Conservation (phyloP, 1,140 invertebrate species). For the Diploscapter pachys region DNA sequence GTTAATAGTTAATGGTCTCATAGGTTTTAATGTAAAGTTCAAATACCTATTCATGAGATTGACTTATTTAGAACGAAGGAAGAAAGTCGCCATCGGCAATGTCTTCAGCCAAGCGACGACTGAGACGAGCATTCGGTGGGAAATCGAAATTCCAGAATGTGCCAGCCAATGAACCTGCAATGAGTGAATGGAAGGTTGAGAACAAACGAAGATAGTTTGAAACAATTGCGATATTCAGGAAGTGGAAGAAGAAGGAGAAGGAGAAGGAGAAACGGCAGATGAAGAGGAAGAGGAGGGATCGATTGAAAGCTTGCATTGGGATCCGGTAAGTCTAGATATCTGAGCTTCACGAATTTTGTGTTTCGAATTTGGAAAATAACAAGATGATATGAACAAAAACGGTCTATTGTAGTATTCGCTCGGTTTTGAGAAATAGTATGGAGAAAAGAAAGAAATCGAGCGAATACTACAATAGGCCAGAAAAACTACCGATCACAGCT, state of each 20-base stretch:
- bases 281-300: constrained; percentile 33
- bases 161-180: constrained; percentile 20
- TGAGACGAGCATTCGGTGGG: constrained; percentile 35
- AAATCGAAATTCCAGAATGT: constrained; percentile 10
- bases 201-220: too few relatives aligned
- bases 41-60: not conserved
- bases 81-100: constrained; percentile 40
- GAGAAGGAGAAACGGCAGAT: constrained; percentile 18
- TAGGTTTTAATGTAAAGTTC: not conserved
- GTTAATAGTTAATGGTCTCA: not conserved
- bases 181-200: constrained; percentile 37
- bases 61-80: constrained; percentile 14
- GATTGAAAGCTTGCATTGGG: constrained; percentile 38
- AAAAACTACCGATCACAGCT: not conserved
- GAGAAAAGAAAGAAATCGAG: too few relatives aligned
- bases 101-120: constrained; percentile 37
- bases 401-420: not conserved
- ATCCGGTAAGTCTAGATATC: constrained; percentile 22
- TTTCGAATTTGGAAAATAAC: not conserved
- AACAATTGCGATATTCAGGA: not conserved
- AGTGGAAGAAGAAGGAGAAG: constrained; percentile 34
- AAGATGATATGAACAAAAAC: not conserved
- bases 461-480: not conserved
- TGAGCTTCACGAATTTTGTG: not conserved
- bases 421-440: too few relatives aligned